Conservation (phyloP, 2,797 vertebrate genomes). For the Hipposideros larvatus region DNA sequence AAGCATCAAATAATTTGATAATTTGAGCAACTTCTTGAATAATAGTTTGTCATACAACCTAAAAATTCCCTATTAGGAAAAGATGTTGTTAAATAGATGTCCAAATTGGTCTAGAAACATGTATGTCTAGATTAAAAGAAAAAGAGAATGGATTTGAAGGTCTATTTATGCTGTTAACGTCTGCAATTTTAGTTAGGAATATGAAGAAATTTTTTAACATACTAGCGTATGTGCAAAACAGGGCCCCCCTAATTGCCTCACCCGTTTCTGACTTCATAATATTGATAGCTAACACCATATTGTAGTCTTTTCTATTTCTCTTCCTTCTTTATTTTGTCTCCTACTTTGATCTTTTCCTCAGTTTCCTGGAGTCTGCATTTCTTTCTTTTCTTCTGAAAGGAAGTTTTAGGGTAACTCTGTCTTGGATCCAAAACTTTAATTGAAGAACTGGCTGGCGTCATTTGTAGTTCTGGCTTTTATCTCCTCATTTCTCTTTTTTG, state of each 20-base stretch:
- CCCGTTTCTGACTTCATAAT: constrained; percentile 55
- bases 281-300: constrained; percentile 52
- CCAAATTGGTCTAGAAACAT: neutral
- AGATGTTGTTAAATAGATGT: neutral
- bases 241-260: neutral
- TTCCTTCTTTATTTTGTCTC: constrained; percentile 68
- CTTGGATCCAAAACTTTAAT: constrained; percentile 61
- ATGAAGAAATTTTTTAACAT: neutral
- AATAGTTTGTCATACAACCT: neutral
- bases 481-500: constrained; percentile 47
- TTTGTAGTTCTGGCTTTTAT: constrained; percentile 63
- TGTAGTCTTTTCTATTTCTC: constrained; percentile 75
- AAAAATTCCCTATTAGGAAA: constrained; percentile 54
- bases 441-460: constrained; percentile 59
- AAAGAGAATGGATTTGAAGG: constrained; percentile 8
- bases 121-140: neutral
- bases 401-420: constrained; percentile 68
- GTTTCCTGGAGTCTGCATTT: constrained; percentile 66
- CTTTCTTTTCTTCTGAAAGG: constrained; percentile 69
- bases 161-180: neutral
- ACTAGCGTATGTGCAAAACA: neutral
- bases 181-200: neutral
- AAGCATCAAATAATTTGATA: constrained; percentile 49
- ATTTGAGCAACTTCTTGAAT: neutral
- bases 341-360: constrained; percentile 57